phyloP scores from a whole-genome alignment of 2,888 invertebrate genomes.

The Tortricodes alternella region DNA sequence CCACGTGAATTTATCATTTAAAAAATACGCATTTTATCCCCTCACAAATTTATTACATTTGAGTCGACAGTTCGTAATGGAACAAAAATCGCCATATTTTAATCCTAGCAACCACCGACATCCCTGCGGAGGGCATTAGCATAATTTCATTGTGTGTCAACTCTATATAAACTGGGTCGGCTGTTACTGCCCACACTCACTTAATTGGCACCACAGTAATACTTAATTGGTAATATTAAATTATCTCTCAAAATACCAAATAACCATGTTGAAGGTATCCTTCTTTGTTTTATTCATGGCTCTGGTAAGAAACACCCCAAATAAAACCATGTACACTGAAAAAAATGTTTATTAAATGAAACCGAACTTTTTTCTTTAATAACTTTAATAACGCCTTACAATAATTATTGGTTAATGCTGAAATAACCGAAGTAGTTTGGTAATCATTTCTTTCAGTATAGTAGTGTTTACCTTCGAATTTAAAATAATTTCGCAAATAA shows the following conservation, averaged over 20 bases:
- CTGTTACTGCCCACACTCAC: slow-evolving; percentile 10
- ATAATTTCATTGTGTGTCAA: slow-evolving; percentile 34
- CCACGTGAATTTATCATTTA: too few relatives aligned
- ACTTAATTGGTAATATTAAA: not conserved
- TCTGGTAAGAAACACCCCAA: slow-evolving; percentile 24
- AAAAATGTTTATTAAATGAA: not conserved
- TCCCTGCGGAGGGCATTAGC: slow-evolving; percentile 23
- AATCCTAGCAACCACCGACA: slow-evolving; percentile 12
- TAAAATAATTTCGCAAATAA: too few relatives aligned
- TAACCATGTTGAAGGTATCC: slow-evolving; percentile 12
- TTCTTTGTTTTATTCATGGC: slow-evolving; percentile 7
- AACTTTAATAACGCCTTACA: too few relatives aligned
- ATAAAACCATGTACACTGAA: too few relatives aligned
- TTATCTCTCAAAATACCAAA: not conserved
- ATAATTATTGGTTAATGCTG: too few relatives aligned
- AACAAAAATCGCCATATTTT: slow-evolving; percentile 11
- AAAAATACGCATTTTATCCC: too few relatives aligned
- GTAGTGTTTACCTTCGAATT: too few relatives aligned
- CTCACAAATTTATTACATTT: not conserved
- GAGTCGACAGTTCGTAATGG: not conserved
- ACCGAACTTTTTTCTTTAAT: too few relatives aligned
- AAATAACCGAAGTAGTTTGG: too few relatives aligned
- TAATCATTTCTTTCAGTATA: too few relatives aligned
- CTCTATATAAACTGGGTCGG: slow-evolving; percentile 38
- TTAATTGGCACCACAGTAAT: slow-evolving; percentile 33